Base-by-base conservation (phyloP, 2,888 invertebrate genomes). In the Scaptomyza cyrtandrae region DNA sequence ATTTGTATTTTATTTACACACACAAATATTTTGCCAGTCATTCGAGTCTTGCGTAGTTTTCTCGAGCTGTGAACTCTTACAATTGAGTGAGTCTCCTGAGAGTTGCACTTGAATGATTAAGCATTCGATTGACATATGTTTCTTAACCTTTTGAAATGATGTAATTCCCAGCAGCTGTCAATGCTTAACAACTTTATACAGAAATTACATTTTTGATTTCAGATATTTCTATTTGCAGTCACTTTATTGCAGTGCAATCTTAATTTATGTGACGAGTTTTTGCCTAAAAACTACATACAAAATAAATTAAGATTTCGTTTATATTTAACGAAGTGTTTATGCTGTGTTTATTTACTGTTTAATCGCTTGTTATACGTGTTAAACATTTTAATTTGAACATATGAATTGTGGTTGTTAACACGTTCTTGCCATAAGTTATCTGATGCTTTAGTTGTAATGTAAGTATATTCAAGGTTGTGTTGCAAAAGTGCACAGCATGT, bases 111-210 rank as follows among this genome's bases (percentile, higher is more conserved):
- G 53, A 74, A 49, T 67, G 63, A 53, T 64, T 46, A 52, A 77
- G 41, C 55, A 53, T 59, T 62, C 45, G 56, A 71, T 67, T 74
- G 72, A 71, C 72, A 77, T 53, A 48, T 67, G 72, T 74, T 67
- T 71, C 61, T 56, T 59, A 67, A 67, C 55, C 72, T 59, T 67
- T 66, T 41, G 41, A 13, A 49, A 49, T 71, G 50, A 71, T 67
- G 76, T 48, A 58, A 64, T 59, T 53, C 49, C 33, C 33, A 48
- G 56, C 43, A 43, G 60, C 54, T 71, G 57, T 65, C 57, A 37
- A 37, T 66, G 50, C 37, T 44, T 67, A 71, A 77, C 61, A 77
- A 56, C 61, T 74, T 56, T 49, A 77, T 74, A 37, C 46, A 46
- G 44, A 19, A 57, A 29, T 50, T 52, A 24, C 54, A 19, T 19